These are phyloP conservation scores for Euglossa dilemma DNA, from an alignment of 1,140 invertebrate genomes.

Conservation along the genomic window DNA sequence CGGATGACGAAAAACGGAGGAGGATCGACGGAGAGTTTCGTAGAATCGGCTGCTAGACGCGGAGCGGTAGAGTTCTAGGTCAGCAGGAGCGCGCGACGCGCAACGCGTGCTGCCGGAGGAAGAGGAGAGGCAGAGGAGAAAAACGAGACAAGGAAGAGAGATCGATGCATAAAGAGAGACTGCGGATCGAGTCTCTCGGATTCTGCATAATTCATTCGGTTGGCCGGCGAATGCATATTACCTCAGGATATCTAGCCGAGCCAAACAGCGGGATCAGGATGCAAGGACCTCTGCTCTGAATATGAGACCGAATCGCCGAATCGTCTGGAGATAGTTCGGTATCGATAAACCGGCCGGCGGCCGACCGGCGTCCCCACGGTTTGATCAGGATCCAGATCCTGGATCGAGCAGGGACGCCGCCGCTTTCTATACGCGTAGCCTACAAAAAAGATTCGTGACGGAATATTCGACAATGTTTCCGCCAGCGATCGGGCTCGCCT, in stretches of 20 bases:
- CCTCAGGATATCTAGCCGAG: conserved; percentile 68
- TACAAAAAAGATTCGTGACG: conserved; percentile 25
- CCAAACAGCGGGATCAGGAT: conserved; percentile 60
- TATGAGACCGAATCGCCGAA: conserved; percentile 69
- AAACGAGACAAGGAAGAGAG: conserved; percentile 53
- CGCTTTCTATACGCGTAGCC: conserved; percentile 12
- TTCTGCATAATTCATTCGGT: conserved; percentile 74
- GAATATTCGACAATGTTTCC: conserved; percentile 40
- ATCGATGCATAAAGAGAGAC: conserved; percentile 71
- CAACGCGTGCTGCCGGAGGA: neutral
- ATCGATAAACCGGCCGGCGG: conserved; percentile 58
- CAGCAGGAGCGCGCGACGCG: conserved; percentile 59
- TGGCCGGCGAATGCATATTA: conserved; percentile 69
- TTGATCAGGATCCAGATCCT: conserved; percentile 59
- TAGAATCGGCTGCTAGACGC: conserved; percentile 12
- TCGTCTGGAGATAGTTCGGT: conserved; percentile 69
- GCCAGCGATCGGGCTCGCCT: neutral
- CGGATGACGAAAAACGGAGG: no score
- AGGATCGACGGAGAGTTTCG: neutral
- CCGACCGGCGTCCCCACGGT: neutral
- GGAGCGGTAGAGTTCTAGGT: conserved; percentile 60
- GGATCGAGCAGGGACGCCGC: conserved; percentile 32
- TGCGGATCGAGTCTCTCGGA: conserved; percentile 61
- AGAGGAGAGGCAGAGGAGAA: neutral
- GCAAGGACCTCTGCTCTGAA: conserved; percentile 70